Conservation (phyloP, 2,797 vertebrate genomes). For the Sciurus vulgaris region DNA sequence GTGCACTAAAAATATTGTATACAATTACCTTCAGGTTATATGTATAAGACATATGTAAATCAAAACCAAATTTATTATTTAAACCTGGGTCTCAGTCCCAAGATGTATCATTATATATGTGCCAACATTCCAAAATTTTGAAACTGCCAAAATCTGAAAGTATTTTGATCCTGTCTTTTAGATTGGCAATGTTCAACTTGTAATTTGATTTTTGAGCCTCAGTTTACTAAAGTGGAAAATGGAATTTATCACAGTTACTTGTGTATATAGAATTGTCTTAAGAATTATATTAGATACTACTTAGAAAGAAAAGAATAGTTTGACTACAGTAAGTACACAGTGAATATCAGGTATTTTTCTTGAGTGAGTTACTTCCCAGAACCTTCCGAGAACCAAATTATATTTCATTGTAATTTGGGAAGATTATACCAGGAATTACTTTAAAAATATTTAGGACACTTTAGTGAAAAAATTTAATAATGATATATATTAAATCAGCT, state of each 20-base stretch:
- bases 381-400: too few species aligned
- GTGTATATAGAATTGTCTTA: not conserved
- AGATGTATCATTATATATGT: not conserved
- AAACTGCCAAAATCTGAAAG: not conserved
- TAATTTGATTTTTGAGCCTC: not conserved
- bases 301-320: not conserved
- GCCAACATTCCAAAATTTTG: not conserved
- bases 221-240: not conserved
- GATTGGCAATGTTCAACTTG: not conserved
- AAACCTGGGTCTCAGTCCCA: not conserved
- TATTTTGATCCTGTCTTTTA: not conserved
- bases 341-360: not conserved
- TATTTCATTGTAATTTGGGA: not conserved
- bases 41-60: not conserved
- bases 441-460: not conserved
- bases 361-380: not conserved
- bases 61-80: not conserved
- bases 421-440: not conserved
- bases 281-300: not conserved
- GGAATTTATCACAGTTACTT: not conserved
- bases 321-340: not conserved
- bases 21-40: not conserved
- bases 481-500: not conserved
- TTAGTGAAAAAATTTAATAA: not conserved
- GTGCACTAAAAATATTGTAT: not conserved